A percentile compares a stretch with the other conserved stretches of the same genome.
Conservation (phyloP, 92 coral and sea anemone species). For the Palythoa grandiflora region DNA sequence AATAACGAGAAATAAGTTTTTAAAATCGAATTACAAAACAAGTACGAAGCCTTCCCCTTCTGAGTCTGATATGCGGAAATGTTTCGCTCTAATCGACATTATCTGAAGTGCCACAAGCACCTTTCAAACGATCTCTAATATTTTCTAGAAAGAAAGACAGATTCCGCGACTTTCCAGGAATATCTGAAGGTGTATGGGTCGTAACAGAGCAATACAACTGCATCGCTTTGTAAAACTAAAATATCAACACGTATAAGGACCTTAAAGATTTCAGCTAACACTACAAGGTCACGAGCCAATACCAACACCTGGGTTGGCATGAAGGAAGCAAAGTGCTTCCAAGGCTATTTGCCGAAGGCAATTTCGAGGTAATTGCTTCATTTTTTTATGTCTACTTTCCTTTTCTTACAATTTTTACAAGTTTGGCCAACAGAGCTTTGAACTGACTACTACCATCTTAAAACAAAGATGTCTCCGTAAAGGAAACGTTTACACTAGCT, state of each 20-base stretch:
- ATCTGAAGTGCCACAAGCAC: no score
- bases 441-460: not conserved
- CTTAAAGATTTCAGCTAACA: not conserved
- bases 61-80: no score
- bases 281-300: not conserved
- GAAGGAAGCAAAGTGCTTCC: not conserved
- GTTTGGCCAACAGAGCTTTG: not conserved
- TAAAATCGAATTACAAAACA: no score
- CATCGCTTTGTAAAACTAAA: not conserved
- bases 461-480: not conserved
- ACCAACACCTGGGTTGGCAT: not conserved
- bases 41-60: no score
- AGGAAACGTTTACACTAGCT: not conserved
- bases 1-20: no score
- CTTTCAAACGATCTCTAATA: no score
- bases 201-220: not conserved
- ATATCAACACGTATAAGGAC: not conserved
- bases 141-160: no score
- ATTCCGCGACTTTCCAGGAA: not conserved
- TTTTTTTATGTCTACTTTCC: not conserved
- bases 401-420: not conserved
- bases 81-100: no score
- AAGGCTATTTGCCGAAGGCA: not conserved
- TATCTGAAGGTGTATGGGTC: not conserved
- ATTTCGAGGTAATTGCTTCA: not conserved